These are phyloP conservation scores for Epirrita christyi DNA, from an alignment of 2,888 invertebrate species.

Conservation along the genomic window DNA sequence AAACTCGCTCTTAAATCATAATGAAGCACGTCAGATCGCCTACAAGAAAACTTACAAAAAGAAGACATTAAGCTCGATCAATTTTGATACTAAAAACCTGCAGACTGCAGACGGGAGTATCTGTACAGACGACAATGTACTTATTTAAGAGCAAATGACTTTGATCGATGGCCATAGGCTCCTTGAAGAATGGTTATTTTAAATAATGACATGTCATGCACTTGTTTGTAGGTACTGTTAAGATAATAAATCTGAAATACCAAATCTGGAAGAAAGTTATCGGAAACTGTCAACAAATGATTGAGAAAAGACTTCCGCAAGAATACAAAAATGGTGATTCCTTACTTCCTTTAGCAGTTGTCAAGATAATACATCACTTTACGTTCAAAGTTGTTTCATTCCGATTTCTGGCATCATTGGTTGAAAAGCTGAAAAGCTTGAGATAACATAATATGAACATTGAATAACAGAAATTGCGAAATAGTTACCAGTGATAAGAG, in stretches of 20 bases:
- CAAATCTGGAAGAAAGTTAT: conserved; percentile 38
- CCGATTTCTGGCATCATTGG: background rate
- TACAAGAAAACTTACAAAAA: conserved; percentile 23
- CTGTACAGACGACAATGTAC: conserved; percentile 30
- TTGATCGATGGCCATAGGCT: conserved; percentile 49
- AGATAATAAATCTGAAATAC: conserved; percentile 36
- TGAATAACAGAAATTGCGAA: conserved; percentile 8
- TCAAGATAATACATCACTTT: conserved; percentile 3
- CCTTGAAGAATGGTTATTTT: conserved; percentile 44
- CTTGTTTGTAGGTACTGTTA: conserved; percentile 38
- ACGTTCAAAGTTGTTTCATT: background rate
- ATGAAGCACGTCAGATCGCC: conserved; percentile 24
- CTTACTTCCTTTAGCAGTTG: conserved; percentile 20
- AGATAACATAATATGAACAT: background rate
- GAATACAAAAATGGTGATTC: conserved; percentile 25
- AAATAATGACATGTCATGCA: conserved; percentile 47
- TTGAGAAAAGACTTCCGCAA: conserved; percentile 37
- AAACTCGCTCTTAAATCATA: conserved; percentile 27
- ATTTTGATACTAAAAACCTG: conserved; percentile 35
- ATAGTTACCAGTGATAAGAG: conserved; percentile 1
- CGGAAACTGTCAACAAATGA: conserved; percentile 42
- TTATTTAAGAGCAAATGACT: conserved; percentile 44
- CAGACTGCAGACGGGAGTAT: conserved; percentile 17
- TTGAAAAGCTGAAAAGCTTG: conserved; percentile 5
- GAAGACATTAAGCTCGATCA: conserved; percentile 31